phyloP scores from a whole-genome alignment of 1,140 invertebrate species.

The Lerema accius region DNA sequence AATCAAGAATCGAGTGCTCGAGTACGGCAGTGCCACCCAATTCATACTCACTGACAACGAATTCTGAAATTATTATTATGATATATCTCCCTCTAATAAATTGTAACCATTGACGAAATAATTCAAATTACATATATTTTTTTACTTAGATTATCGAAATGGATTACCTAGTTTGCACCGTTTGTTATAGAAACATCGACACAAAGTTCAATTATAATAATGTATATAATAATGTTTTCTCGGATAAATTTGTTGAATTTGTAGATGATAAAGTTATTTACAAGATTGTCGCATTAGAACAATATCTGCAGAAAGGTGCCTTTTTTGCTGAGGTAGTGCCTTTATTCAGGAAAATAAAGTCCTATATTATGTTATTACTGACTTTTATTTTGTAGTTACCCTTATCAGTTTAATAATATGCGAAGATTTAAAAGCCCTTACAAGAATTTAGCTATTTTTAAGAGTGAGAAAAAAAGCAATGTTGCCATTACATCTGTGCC shows the following conservation, averaged over 20 bases:
- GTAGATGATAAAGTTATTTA: slow-evolving; percentile 68
- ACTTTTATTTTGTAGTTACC: slow-evolving; percentile 41
- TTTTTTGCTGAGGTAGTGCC: slow-evolving; percentile 69
- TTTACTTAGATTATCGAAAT: slow-evolving; percentile 61
- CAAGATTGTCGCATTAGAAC: slow-evolving; percentile 53
- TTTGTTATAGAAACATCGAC: slow-evolving; percentile 54
- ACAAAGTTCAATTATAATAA: slow-evolving; percentile 57
- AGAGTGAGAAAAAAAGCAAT: no score
- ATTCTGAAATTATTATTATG: slow-evolving; percentile 61
- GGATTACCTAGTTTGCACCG: slow-evolving; percentile 51
- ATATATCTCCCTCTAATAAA: slow-evolving; percentile 35
- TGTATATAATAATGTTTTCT: slow-evolving; percentile 70
- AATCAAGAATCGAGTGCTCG: slow-evolving; percentile 66
- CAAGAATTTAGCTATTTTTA: no score
- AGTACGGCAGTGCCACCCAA: slow-evolving; percentile 70
- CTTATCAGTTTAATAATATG: no score
- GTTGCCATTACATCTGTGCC: no score
- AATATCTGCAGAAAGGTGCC: slow-evolving; percentile 60
- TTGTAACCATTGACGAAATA: slow-evolving; percentile 22
- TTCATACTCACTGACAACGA: slow-evolving; percentile 77
- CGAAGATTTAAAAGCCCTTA: no score
- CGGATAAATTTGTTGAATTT: slow-evolving; percentile 56
- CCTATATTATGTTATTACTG: slow-evolving; percentile 60
- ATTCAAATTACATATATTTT: slow-evolving; percentile 38
- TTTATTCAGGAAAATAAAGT: slow-evolving; percentile 76